Conservation (phyloP, 2,113 vertebrate species). For the Serinus canaria region DNA sequence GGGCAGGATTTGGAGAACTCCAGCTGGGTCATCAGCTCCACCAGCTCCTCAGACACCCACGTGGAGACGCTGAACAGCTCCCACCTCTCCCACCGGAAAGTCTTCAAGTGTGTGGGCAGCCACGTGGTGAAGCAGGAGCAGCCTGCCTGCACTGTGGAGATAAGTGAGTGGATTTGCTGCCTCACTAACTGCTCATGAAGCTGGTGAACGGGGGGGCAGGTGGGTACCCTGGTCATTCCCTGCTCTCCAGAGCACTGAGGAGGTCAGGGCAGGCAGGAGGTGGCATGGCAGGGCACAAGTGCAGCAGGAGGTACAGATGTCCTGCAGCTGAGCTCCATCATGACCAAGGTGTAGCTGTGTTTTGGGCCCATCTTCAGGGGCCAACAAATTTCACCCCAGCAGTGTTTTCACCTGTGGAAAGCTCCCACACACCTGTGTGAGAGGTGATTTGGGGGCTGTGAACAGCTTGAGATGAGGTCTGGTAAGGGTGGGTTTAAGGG, state of each 20-base stretch:
- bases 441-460: not conserved
- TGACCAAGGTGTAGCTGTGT: not conserved
- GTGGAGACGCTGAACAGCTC: slow-evolving; percentile 75
- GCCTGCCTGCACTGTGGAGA: slow-evolving; percentile 73
- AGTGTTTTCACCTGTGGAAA: not conserved
- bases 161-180: slow-evolving; percentile 78
- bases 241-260: not conserved
- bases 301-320: not conserved
- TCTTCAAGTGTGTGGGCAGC: slow-evolving; percentile 75
- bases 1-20: slow-evolving; percentile 47
- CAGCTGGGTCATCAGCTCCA: slow-evolving; percentile 37
- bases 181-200: not conserved
- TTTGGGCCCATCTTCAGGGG: not conserved
- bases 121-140: slow-evolving; percentile 48
- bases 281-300: not conserved
- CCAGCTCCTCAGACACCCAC: slow-evolving; percentile 27
- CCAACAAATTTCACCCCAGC: no score
- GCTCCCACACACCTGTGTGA: not conserved
- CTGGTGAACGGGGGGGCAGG: not conserved
- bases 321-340: not conserved
- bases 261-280: not conserved
- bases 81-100: slow-evolving; percentile 67
- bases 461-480: not conserved
- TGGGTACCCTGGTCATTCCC: not conserved
- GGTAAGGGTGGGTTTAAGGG: not conserved